phyloP scores from a whole-genome alignment of 2,888 invertebrate species.

The Steromphala cineraria region DNA sequence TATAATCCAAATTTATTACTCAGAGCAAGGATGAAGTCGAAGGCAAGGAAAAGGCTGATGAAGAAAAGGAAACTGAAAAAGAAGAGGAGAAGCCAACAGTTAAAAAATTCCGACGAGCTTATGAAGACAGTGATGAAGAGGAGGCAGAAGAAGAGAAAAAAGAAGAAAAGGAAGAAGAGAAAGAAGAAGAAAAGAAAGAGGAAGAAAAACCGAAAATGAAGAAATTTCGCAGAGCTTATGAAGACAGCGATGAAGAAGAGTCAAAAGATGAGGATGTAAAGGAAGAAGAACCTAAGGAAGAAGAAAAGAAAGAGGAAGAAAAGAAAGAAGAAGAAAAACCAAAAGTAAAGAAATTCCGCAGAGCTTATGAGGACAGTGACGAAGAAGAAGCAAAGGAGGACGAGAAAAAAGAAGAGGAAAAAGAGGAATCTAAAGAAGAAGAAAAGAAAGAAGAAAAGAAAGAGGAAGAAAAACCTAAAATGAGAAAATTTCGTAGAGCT shows the following conservation, averaged over 20 bases:
- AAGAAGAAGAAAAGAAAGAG: not conserved
- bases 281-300: not conserved
- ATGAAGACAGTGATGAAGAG: not conserved
- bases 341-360: not conserved
- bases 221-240: not conserved
- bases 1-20: not conserved
- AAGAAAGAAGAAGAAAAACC: not conserved
- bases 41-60: slow-evolving; percentile 34
- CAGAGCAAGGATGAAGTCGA: not conserved
- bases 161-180: not conserved
- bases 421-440: not conserved
- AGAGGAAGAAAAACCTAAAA: not conserved
- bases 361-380: not conserved
- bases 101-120: not conserved
- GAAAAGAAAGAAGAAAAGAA: not conserved
- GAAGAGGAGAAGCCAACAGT: slow-evolving; percentile 14
- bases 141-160: not conserved
- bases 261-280: not conserved
- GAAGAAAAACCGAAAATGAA: not conserved
- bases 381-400: not conserved
- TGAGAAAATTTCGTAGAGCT: not conserved
- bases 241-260: not conserved
- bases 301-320: not conserved
- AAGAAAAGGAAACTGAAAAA: slow-evolving; percentile 8
- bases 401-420: not conserved